Evolutionary conservation across 2,888 invertebrate genomes (phyloP), one percentile per base, ranked within the genome.

Genomic region (Acleris holmiana): DNA sequence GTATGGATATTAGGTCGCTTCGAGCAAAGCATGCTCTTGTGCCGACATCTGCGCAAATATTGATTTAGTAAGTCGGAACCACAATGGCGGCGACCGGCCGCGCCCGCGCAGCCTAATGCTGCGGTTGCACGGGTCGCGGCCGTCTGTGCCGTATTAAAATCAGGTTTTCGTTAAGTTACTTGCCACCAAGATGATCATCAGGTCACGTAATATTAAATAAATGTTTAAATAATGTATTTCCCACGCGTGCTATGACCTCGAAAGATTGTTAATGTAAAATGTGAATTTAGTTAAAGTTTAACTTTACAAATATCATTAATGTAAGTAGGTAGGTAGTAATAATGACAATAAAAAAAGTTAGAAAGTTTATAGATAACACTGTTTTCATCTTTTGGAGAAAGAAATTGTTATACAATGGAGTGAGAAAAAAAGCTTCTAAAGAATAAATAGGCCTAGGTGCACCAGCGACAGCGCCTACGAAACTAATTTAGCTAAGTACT

Each of bases 11-110:
- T 91, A 91, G 92, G 92, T 92, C 92, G 88, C 85, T 83, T 85
- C 86, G 88, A 89, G 89, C 87, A 89, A 85, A 88, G 85, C 86
- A 86, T 90, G 90, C 88, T 92, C 90, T 91, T 89, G 85, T 84
- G 85, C 88, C 89, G 88, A 89, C 91, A 91, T 90, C 91, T 92
- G 91, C 84, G 90, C 91, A 91, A 92, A 92, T 92, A 92, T 92
- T 92, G 91, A 91, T 91, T 91, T 91, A 89, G 91, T 92, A 90
- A 89, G 90, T 84, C 81, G 88, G 82, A 85, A 85, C 76, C 79
- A 86, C 86, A 87, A 89, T 88, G 75, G 75, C 71, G 80, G 82
- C 82, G 82, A 82, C 79, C 67, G 73, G 76, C 76, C 76, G 77
- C 74, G 77, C 78, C 76, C 75, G 79, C 78, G 78, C 81, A 74